A percentile compares a stretch with the other conserved stretches of the same genome.
These are phyloP conservation scores for Mallateleia sp. DNA, from an alignment of 2,888 invertebrate species.

Conservation along the genomic window DNA sequence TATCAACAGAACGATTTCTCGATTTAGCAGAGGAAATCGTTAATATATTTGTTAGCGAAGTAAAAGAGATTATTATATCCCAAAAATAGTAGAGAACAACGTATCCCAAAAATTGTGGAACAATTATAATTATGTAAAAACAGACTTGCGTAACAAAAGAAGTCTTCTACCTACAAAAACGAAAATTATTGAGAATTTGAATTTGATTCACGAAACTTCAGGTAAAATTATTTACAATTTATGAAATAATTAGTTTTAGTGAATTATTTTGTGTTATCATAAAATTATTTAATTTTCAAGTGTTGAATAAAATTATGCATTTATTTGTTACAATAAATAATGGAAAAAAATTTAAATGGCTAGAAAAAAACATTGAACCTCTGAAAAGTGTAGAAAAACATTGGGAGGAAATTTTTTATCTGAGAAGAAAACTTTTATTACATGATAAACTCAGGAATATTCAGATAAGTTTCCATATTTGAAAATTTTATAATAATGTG, in stretches of 20 bases:
- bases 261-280: too few species aligned
- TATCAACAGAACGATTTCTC: slow-evolving; percentile 34
- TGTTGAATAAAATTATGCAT: too few species aligned
- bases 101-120: slow-evolving; percentile 19
- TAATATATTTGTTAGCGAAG: slow-evolving; percentile 19
- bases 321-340: too few species aligned
- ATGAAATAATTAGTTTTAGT: too few species aligned
- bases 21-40: slow-evolving; percentile 41
- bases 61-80: slow-evolving; percentile 4
- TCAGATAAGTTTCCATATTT: neutral
- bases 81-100: slow-evolving; percentile 13
- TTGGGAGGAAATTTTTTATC: neutral
- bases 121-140: slow-evolving; percentile 36
- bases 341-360: neutral
- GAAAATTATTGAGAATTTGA: neutral
- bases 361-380: neutral
- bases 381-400: neutral
- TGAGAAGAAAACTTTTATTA: neutral
- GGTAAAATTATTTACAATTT: neutral
- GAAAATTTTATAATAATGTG: too few species aligned
- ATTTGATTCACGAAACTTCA: neutral
- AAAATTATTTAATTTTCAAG: too few species aligned
- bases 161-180: neutral
- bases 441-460: neutral
- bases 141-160: neutral